Evolutionary conservation across 2,888 invertebrate genomes (phyloP), one percentile per base, ranked within the genome.

Genomic region (Torymus auratus): DNA sequence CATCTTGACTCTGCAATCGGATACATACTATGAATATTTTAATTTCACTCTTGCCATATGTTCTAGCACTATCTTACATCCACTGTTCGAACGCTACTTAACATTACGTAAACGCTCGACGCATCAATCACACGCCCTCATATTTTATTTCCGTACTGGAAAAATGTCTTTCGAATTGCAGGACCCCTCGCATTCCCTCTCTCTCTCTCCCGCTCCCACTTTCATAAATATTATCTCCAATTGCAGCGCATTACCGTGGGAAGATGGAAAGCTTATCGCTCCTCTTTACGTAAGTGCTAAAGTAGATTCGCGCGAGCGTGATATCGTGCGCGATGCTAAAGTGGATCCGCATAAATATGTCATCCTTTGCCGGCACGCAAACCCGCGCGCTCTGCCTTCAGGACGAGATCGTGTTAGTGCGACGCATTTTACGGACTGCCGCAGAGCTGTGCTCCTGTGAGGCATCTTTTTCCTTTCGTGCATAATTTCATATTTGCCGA

Each of bases 331-430:
- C 7, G 4, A 62, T 41, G 41, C 82, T 41, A 50, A 58, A 41
- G 78, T 79, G 73, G 80, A 84, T 84, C n/a, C 80, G 81, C 80
- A 84, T 83, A 84, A 85, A 84, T 83, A 76, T 82, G 73, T 81
- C 82, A 86, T 85, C 84, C 83, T 84, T 83, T 82, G 20, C 67
- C 53, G 13, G 14, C 7, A 41, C 41, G 41, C 41, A 41, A 41
- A 7, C 41, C 5, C 5, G 41, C 41, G 41, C 41, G 5, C 7
- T 41, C 3, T 23, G 62, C 70, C 72, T 69, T 62, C 56, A 41
- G 58, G 58, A 64, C 71, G 68, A 41, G 64, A 50, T 84, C 80
- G 60, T 74, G 75, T 71, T 81, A 71, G 80, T 76, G 60, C 60
- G 75, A 69, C 62, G 74, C 67, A 73, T 53, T 53, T 68, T 68